Conservation (phyloP, 1,140 invertebrate genomes). For the Asbolus verrucosus region DNA sequence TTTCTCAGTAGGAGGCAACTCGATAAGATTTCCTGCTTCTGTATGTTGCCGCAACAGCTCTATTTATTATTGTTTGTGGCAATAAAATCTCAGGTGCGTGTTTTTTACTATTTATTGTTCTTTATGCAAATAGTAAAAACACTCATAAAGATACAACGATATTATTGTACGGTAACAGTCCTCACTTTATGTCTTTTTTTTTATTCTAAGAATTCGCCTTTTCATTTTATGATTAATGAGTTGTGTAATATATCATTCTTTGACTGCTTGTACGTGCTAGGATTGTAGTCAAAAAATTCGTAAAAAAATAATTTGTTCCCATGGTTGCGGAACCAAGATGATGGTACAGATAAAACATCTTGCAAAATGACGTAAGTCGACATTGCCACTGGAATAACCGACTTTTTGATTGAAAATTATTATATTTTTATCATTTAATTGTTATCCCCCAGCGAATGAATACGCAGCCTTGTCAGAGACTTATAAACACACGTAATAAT, state of each 20-base stretch:
- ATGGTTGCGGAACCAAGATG: constrained; percentile 24
- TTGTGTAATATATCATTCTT: neutral
- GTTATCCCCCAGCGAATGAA: too few species aligned
- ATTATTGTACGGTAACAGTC: too few species aligned
- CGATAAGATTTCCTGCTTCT: constrained; percentile 4
- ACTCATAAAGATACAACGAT: neutral
- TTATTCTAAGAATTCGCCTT: too few species aligned
- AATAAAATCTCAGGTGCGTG: neutral
- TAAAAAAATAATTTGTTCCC: constrained; percentile 2
- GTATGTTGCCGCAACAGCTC: neutral
- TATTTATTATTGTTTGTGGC: neutral
- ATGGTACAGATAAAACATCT: neutral
- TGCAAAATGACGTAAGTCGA: constrained; percentile 25
- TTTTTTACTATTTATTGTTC: constrained; percentile 7
- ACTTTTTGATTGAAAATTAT: constrained; percentile 6
- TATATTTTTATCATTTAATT: too few species aligned
- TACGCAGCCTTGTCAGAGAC: too few species aligned
- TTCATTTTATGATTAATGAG: neutral
- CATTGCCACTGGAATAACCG: constrained; percentile 9
- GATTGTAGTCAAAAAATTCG: neutral
- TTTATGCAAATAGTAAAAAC: neutral
- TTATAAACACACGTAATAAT: too few species aligned
- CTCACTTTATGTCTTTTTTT: too few species aligned
- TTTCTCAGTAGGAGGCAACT: neutral
- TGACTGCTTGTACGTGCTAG: neutral